Percentiles rank a stretch among this genome's conserved stretches.
Conservation (phyloP, 2,113 vertebrate genomes). For the Odocoileus virginianus region DNA sequence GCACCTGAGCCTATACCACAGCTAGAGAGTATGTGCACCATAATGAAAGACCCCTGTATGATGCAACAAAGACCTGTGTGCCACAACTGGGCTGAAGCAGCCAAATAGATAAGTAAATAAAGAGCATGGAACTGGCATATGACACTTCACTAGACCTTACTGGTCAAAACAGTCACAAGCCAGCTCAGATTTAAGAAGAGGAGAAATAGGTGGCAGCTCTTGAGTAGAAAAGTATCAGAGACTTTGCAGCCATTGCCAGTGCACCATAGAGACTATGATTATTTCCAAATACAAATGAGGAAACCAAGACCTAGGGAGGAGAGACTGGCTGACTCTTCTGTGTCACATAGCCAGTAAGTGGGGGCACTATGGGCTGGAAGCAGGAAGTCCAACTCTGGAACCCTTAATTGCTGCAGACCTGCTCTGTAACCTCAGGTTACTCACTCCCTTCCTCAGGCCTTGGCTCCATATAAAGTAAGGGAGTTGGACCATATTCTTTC, state of each 20-base stretch:
- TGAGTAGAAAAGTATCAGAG: neutral
- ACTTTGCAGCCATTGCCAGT: neutral
- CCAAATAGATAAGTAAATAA: neutral
- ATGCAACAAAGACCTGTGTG: neutral
- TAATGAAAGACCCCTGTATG: neutral
- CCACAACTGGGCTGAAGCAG: neutral
- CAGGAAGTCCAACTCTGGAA: neutral
- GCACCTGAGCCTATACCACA: neutral
- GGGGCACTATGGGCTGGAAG: no score
- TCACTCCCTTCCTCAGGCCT: neutral
- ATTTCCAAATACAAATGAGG: neutral
- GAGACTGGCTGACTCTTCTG: neutral
- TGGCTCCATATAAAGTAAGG: neutral
- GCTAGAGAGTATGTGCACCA: neutral
- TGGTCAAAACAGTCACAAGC: neutral
- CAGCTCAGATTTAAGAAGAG: neutral
- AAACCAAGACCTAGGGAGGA: neutral
- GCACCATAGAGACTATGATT: neutral
- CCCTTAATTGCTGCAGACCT: neutral
- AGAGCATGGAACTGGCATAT: neutral
- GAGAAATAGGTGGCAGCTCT: neutral
- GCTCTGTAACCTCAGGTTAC: neutral
- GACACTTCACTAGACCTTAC: neutral
- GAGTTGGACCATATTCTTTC: neutral
- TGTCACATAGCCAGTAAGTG: no score